Percentiles rank a stretch among this genome's conserved stretches.
phyloP scores from a whole-genome alignment of 1,140 invertebrate genomes.

The Zelostemma sp. region DNA sequence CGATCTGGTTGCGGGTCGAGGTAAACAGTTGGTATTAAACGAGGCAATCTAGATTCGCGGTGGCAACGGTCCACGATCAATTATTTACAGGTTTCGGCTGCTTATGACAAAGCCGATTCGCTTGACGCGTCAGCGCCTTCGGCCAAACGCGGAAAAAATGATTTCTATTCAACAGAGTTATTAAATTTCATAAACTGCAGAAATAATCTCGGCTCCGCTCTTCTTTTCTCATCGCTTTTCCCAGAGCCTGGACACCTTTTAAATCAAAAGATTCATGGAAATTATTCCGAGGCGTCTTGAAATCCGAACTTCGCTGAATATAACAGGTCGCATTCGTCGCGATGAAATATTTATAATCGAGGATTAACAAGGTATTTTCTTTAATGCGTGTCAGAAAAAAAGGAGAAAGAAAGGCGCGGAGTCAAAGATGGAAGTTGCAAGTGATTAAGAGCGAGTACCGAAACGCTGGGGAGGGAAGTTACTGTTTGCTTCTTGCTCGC shows the following conservation, averaged over 20 bases:
- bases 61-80: neutral
- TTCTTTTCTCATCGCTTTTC: no score
- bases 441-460: constrained; percentile 12
- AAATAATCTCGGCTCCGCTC: no score
- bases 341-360: neutral
- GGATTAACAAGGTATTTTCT: neutral
- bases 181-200: neutral
- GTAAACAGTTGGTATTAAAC: constrained; percentile 37
- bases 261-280: no score
- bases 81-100: constrained; percentile 16
- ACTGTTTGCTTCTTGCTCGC: constrained; percentile 35
- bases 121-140: constrained; percentile 2
- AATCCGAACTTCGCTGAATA: neutral
- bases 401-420: neutral
- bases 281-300: no score
- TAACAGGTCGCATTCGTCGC: neutral
- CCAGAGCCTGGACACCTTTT: no score
- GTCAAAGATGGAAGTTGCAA: constrained; percentile 21
- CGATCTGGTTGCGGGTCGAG: constrained; percentile 28
- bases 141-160: no score
- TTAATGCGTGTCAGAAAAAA: neutral
- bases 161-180: no score
- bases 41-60: constrained; percentile 11
- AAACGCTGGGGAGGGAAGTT: constrained; percentile 22
- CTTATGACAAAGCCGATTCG: constrained; percentile 21